These are phyloP conservation scores for Plectrocnemia conspersa DNA, from an alignment of 1,140 invertebrate species.

Conservation along the genomic window DNA sequence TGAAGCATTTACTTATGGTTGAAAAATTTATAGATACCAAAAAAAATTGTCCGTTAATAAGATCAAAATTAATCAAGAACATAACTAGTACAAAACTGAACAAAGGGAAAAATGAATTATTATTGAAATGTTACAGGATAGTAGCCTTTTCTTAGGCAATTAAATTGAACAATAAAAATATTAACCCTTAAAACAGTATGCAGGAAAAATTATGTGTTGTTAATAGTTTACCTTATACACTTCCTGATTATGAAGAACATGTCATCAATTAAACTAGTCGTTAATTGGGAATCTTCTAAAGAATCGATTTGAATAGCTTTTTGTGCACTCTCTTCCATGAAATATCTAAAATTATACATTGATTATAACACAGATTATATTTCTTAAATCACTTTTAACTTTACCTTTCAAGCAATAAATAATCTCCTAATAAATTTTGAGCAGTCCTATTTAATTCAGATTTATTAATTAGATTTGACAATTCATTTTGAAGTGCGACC, in stretches of 20 bases:
- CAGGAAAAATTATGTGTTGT: background rate
- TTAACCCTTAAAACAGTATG: background rate
- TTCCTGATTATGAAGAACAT: slow-evolving; percentile 97
- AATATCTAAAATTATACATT: slow-evolving; percentile 58
- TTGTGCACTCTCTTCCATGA: slow-evolving; percentile 90
- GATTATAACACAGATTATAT: background rate
- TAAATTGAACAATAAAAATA: too few species aligned
- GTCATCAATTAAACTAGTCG: slow-evolving; percentile 94
- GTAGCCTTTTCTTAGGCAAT: too few species aligned
- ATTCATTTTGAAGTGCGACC: slow-evolving; percentile 40
- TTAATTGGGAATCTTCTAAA: slow-evolving; percentile 64
- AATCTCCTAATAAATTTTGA: slow-evolving; percentile 87
- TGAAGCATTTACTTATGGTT: too few species aligned
- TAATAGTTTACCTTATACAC: slow-evolving; percentile 70
- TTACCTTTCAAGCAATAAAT: slow-evolving; percentile 85
- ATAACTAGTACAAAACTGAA: too few species aligned
- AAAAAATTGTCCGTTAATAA: too few species aligned
- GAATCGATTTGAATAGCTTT: slow-evolving; percentile 90
- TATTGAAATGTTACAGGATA: too few species aligned
- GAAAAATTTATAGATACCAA: too few species aligned
- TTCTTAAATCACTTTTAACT: background rate
- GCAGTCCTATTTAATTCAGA: slow-evolving; percentile 78
- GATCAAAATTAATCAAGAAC: too few species aligned
- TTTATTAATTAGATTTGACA: slow-evolving; percentile 61
- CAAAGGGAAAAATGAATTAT: too few species aligned